Percentiles rank a stretch among this genome's conserved stretches.
Conservation (phyloP, 2,888 invertebrate genomes). For the Drosophila tripunctata region DNA sequence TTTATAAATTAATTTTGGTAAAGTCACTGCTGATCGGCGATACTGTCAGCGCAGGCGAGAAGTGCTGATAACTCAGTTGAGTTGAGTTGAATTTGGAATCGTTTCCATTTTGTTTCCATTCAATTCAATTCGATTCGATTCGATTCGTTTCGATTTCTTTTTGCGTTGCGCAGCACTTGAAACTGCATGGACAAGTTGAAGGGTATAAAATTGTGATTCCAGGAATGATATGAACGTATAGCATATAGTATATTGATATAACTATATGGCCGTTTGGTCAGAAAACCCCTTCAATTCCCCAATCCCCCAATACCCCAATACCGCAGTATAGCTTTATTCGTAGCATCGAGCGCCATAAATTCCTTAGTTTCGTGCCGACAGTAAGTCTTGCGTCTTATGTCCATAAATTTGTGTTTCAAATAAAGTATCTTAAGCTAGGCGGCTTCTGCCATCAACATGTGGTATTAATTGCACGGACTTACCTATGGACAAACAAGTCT, state of each 20-base stretch:
- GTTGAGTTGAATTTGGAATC: constrained; percentile 2
- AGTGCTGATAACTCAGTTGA: constrained; percentile 50
- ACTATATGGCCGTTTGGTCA: constrained; percentile 25
- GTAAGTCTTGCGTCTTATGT: constrained; percentile 69
- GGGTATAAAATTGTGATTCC: constrained; percentile 51
- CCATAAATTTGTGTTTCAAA: constrained; percentile 53
- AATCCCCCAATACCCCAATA: too few species aligned
- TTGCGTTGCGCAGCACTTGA: constrained; percentile 40
- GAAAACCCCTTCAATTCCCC: too few species aligned
- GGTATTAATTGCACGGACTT: constrained; percentile 64
- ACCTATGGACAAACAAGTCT: constrained; percentile 15
- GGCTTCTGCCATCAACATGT: constrained; percentile 64
- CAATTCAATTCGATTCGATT: neutral
- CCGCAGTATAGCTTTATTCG: too few species aligned
- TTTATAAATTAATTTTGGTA: constrained; percentile 69
- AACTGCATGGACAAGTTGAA: constrained; percentile 68
- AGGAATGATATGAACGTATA: constrained; percentile 37
- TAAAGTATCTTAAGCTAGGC: constrained; percentile 57
- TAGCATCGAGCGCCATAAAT: constrained; percentile 53
- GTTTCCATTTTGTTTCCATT: constrained; percentile 1
- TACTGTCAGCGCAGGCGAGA: constrained; percentile 61
- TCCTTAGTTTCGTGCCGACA: constrained; percentile 57
- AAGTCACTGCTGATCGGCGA: constrained; percentile 64
- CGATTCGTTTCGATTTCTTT: constrained; percentile 33
- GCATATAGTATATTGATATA: constrained; percentile 11